phyloP scores from a whole-genome alignment of 1,140 invertebrate species.

The Chlorops oryzae region DNA sequence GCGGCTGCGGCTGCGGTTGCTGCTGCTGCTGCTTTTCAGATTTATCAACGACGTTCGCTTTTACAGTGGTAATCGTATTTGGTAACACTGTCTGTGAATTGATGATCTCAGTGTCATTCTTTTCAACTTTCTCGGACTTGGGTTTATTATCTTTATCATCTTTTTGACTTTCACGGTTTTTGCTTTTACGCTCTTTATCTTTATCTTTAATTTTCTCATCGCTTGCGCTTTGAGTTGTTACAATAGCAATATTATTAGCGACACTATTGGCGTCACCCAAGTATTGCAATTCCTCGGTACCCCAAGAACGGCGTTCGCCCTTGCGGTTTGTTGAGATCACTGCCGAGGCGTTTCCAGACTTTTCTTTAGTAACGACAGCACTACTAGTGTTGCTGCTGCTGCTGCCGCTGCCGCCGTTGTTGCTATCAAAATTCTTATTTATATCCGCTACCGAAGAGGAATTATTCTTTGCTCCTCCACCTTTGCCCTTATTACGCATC shows the following conservation, averaged over 20 bases:
- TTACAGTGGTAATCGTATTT: neutral
- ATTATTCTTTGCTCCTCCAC: conserved; percentile 13
- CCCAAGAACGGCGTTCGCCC: conserved; percentile 57
- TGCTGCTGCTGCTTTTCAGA: conserved; percentile 13
- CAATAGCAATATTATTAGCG: neutral
- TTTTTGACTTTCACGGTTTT: conserved; percentile 2
- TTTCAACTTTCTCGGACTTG: conserved; percentile 8
- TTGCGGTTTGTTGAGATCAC: conserved; percentile 19
- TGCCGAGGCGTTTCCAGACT: conserved; percentile 19
- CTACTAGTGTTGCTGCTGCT: conserved; percentile 16
- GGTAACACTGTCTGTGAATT: conserved; percentile 5
- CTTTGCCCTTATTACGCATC: conserved; percentile 38
- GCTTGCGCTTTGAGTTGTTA: conserved; percentile 6
- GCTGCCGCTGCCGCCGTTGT: conserved; percentile 6
- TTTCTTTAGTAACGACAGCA: neutral
- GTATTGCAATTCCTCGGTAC: conserved; percentile 53
- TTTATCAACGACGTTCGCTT: neutral
- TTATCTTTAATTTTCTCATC: conserved; percentile 12
- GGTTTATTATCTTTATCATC: conserved; percentile 5
- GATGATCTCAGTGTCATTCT: no score
- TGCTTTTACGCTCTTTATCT: conserved; percentile 9
- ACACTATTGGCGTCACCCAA: conserved; percentile 22
- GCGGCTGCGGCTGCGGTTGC: neutral
- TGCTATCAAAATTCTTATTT: conserved; percentile 12
- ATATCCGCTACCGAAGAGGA: conserved; percentile 14